These are phyloP conservation scores for Spialia ferax DNA, from an alignment of 2,888 invertebrate species.

Conservation along the genomic window DNA sequence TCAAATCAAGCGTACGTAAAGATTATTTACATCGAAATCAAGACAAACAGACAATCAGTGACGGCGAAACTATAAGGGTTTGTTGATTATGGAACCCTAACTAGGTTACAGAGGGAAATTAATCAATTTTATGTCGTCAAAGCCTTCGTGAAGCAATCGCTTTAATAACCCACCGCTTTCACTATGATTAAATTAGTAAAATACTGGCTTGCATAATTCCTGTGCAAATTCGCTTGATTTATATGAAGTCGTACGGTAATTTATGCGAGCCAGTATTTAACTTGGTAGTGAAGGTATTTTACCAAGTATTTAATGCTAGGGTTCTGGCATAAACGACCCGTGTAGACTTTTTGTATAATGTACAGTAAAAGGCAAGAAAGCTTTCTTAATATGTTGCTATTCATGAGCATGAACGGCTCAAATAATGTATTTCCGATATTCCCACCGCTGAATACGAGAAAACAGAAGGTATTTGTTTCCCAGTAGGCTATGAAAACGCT, in stretches of 20 bases:
- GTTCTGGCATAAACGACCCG: neutral
- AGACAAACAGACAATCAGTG: too few species aligned
- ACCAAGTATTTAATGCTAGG: slow-evolving; percentile 22
- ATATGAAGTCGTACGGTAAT: slow-evolving; percentile 37
- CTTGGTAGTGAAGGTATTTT: slow-evolving; percentile 28
- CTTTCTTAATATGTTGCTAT: too few species aligned
- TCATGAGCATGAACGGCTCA: too few species aligned
- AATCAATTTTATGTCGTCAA: slow-evolving; percentile 17
- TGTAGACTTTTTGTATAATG: neutral
- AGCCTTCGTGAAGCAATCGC: slow-evolving; percentile 16
- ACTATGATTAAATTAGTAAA: slow-evolving; percentile 38
- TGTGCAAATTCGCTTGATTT: slow-evolving; percentile 34
- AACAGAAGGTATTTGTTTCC: too few species aligned
- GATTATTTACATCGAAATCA: too few species aligned
- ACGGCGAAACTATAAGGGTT: too few species aligned
- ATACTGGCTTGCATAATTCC: slow-evolving; percentile 38
- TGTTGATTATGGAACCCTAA: neutral
- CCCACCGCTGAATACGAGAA: too few species aligned
- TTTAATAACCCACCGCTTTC: slow-evolving; percentile 27
- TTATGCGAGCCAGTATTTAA: slow-evolving; percentile 37
- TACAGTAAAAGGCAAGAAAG: neutral
- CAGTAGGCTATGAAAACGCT: too few species aligned
- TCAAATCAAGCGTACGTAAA: too few species aligned
- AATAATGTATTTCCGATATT: too few species aligned
- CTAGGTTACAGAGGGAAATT: neutral